Conservation (phyloP, 2,797 vertebrate species). For the Margarornis squamiger region DNA sequence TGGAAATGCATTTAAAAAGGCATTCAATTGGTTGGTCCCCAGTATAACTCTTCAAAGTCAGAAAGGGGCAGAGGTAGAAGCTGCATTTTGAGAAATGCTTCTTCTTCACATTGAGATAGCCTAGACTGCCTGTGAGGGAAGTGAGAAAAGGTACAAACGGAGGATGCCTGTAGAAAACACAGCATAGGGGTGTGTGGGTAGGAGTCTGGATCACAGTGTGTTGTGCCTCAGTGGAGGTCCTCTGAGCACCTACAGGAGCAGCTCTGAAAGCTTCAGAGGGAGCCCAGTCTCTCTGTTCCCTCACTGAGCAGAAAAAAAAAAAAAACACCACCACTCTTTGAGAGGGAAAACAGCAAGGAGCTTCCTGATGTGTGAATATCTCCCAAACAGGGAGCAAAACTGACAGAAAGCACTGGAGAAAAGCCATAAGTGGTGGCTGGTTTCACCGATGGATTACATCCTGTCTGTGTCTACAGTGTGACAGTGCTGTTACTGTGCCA, state of each 20-base stretch:
- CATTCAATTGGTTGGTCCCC: not conserved
- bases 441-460: fast-evolving
- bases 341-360: not conserved
- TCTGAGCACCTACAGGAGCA: not conserved
- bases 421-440: not conserved
- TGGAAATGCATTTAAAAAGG: not conserved
- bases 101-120: not conserved
- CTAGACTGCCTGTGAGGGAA: not conserved
- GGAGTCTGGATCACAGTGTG: not conserved
- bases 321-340: not conserved
- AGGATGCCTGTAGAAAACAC: not conserved
- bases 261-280: not conserved
- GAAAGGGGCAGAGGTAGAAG: not conserved
- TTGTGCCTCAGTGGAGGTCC: not conserved
- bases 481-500: not conserved
- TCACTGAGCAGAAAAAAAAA: not conserved
- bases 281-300: not conserved
- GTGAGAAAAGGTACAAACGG: not conserved
- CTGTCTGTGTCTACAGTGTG: not conserved
- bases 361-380: not conserved
- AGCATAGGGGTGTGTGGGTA: not conserved
- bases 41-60: not conserved
- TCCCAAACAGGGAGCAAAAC: not conserved
- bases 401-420: not conserved
- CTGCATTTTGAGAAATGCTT: not conserved